Conservation (phyloP, 2,888 invertebrate genomes). For the Folsomia manolachei region DNA sequence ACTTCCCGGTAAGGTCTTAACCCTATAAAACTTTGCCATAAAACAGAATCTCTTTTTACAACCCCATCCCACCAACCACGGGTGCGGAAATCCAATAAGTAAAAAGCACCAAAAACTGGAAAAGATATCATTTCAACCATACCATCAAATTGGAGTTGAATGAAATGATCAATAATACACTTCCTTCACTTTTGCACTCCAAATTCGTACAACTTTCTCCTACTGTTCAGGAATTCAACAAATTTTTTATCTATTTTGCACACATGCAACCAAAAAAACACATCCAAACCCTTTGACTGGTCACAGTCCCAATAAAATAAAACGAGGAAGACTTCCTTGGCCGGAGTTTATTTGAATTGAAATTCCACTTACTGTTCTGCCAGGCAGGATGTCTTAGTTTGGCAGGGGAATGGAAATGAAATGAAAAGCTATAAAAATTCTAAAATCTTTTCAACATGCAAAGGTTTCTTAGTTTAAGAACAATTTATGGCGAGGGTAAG, state of each 20-base stretch:
- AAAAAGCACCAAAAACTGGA: not conserved
- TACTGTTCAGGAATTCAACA: no score
- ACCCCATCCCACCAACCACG: not conserved
- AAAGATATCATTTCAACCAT: not conserved
- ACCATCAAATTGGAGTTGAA: not conserved
- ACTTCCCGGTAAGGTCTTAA: no score
- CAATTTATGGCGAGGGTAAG: not conserved
- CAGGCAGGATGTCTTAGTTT: not conserved
- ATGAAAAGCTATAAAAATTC: slow-evolving; percentile 4
- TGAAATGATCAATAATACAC: not conserved
- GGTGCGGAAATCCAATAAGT: not conserved
- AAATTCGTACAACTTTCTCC: no score
- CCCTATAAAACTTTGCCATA: no score
- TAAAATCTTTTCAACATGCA: not conserved
- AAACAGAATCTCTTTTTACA: not conserved
- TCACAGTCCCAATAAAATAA: not conserved
- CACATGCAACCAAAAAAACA: not conserved
- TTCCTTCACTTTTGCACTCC: no score
- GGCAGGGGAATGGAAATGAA: not conserved
- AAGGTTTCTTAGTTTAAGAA: not conserved
- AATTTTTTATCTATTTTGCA: not conserved
- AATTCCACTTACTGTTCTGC: not conserved
- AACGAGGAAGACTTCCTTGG: not conserved
- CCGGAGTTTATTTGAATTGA: not conserved
- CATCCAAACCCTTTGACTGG: no score